These are phyloP conservation scores for Masticophis lateralis DNA, from an alignment of 2,797 vertebrate species.

Conservation along the genomic window DNA sequence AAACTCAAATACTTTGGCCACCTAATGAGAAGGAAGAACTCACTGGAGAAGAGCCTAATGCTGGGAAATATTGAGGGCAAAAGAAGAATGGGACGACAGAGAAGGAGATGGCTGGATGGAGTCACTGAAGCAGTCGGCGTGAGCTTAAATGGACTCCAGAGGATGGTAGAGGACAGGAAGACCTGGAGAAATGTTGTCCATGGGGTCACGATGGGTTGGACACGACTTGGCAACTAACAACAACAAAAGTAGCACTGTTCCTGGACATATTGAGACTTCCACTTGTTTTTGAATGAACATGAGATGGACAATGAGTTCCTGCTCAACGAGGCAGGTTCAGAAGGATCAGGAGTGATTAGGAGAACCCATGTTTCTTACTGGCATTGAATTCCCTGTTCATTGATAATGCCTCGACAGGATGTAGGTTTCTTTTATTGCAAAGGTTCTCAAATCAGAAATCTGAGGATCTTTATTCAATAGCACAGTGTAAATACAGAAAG, in stretches of 20 bases:
- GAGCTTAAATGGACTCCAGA: too few relatives aligned
- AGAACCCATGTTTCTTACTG: neutral
- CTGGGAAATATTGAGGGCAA: too few relatives aligned
- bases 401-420: neutral
- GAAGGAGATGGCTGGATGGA: too few relatives aligned
- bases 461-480: slow-evolving; percentile 34
- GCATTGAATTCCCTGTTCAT: neutral
- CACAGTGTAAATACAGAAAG: slow-evolving; percentile 37
- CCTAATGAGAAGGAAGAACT: too few relatives aligned
- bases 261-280: neutral
- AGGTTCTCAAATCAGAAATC: slow-evolving; percentile 16
- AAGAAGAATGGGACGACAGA: too few relatives aligned
- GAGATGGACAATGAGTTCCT: neutral
- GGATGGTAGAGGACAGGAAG: too few relatives aligned
- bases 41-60: too few relatives aligned
- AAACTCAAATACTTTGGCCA: too few relatives aligned
- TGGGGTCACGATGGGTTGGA: too few relatives aligned
- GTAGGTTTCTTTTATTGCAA: neutral
- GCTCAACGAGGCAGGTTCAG: neutral
- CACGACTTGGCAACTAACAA: too few relatives aligned
- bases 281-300: neutral
- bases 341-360: neutral
- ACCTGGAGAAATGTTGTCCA: too few relatives aligned
- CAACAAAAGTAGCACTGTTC: neutral
- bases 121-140: too few relatives aligned